phyloP scores from a whole-genome alignment of 2,113 vertebrate genomes.

The Nematolebias whitei region DNA sequence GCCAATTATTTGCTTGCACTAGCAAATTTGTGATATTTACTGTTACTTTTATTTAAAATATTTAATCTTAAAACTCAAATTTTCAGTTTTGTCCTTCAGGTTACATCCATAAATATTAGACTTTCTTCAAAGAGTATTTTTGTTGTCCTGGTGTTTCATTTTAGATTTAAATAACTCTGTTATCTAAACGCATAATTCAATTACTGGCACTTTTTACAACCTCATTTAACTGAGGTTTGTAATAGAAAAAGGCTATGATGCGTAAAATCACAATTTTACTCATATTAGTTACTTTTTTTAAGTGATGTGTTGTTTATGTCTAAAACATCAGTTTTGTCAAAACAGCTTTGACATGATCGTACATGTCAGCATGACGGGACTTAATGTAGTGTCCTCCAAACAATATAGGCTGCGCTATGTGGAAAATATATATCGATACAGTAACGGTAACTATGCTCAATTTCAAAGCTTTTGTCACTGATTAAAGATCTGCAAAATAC shows the following conservation, averaged over 20 bases:
- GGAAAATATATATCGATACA: slow-evolving; percentile 51
- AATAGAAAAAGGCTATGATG: slow-evolving; percentile 31
- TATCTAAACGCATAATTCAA: slow-evolving; percentile 26
- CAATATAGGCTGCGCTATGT: slow-evolving; percentile 26
- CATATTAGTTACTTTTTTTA: slow-evolving; percentile 24
- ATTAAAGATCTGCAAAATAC: slow-evolving; percentile 10
- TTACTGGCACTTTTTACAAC: slow-evolving; percentile 33
- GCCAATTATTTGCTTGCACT: slow-evolving; percentile 50
- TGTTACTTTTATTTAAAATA: slow-evolving; percentile 13
- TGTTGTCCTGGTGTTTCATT: too few species aligned
- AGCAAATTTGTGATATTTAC: slow-evolving; percentile 33
- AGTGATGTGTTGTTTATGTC: slow-evolving; percentile 15
- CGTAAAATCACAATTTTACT: slow-evolving; percentile 18
- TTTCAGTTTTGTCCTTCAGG: slow-evolving; percentile 27
- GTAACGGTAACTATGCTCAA: slow-evolving; percentile 28
- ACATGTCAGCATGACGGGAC: slow-evolving; percentile 26
- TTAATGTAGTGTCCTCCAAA: slow-evolving; percentile 16
- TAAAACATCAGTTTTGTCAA: slow-evolving; percentile 22
- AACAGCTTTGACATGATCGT: slow-evolving; percentile 26
- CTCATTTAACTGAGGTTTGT: slow-evolving; percentile 49
- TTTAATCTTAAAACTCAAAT: slow-evolving; percentile 5
- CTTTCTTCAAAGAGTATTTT: neutral
- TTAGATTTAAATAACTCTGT: neutral
- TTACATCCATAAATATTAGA: neutral
- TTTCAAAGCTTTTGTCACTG: slow-evolving; percentile 36